These are phyloP conservation scores for Phymorhynchus buccinoides DNA, from an alignment of 1,140 invertebrate genomes.

Conservation along the genomic window DNA sequence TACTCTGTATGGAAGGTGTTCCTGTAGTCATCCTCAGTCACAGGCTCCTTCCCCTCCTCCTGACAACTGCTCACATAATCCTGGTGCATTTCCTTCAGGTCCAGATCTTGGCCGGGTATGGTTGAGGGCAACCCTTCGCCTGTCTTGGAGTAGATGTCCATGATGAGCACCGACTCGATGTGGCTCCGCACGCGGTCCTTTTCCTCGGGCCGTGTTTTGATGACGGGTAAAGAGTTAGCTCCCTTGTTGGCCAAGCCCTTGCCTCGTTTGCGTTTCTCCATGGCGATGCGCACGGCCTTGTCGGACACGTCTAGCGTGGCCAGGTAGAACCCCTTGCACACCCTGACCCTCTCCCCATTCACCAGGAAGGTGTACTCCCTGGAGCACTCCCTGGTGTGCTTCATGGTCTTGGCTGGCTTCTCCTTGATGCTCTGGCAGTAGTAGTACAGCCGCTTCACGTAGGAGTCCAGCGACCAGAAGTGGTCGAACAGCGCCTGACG, in stretches of 20 bases:
- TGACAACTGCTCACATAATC: background rate
- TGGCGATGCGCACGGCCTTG: conserved; percentile 36
- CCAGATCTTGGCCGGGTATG: background rate
- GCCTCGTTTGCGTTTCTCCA: conserved; percentile 30
- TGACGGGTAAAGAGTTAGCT: background rate
- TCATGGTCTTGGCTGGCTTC: conserved; percentile 36
- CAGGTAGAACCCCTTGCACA: conserved; percentile 36
- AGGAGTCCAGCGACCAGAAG: conserved; percentile 30
- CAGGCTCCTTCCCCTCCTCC: background rate
- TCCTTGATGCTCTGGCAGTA: conserved; percentile 38
- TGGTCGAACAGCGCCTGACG: conserved; percentile 23
- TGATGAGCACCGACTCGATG: conserved; percentile 14
- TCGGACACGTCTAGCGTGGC: conserved; percentile 34
- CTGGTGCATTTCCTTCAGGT: conserved; percentile 12
- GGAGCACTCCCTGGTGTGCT: conserved; percentile 29
- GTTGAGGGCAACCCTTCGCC: background rate
- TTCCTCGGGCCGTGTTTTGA: conserved; percentile 1
- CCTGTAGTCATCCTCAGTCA: conserved; percentile 6
- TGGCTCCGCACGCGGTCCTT: conserved; percentile 9
- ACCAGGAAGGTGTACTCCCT: conserved; percentile 35
- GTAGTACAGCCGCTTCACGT: conserved; percentile 36
- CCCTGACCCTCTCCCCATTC: conserved; percentile 11
- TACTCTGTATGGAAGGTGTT: conserved; percentile 27
- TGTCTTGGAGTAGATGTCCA: conserved; percentile 15
- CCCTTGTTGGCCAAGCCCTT: conserved; percentile 11